A percentile compares a stretch with the other conserved stretches of the same genome.
phyloP scores from a whole-genome alignment of 2,113 vertebrate species.

The Gavia stellata region DNA sequence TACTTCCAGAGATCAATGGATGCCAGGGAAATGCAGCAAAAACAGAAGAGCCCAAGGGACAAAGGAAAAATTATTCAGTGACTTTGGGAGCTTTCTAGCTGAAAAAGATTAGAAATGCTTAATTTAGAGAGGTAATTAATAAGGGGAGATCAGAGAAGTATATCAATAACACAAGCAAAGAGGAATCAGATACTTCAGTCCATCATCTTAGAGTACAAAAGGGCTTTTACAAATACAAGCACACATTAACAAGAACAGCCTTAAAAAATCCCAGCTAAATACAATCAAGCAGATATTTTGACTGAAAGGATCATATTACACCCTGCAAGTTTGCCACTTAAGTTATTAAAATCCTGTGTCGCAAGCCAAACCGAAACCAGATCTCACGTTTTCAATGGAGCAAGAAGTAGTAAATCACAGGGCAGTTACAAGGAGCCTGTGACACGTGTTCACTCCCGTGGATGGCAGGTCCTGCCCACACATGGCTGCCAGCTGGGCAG shows the following conservation, averaged over 20 bases:
- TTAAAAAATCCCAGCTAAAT: not conserved
- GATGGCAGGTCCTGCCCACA: not conserved
- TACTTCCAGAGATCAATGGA: not conserved
- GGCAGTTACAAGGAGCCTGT: not conserved
- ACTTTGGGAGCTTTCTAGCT: not conserved
- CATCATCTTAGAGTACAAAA: not conserved
- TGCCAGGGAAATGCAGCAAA: not conserved
- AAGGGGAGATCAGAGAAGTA: not conserved
- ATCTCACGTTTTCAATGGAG: not conserved
- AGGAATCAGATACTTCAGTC: not conserved
- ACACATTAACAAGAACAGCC: not conserved
- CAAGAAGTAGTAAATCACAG: slow-evolving; percentile 11
- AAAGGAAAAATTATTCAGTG: not conserved
- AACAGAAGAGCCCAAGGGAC: not conserved
- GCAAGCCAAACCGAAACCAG: slow-evolving; percentile 13
- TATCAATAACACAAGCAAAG: not conserved
- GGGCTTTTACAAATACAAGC: not conserved
- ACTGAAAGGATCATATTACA: not conserved
- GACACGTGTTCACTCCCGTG: rapidly evolving
- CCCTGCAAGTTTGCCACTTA: not conserved
- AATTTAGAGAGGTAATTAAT: not conserved
- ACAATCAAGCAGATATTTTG: not conserved
- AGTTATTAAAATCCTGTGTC: not conserved
- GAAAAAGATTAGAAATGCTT: not conserved
- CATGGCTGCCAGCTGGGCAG: slow-evolving; percentile 30